These are phyloP conservation scores for Tichodroma muraria DNA, from an alignment of 2,113 vertebrate genomes.

Conservation along the genomic window DNA sequence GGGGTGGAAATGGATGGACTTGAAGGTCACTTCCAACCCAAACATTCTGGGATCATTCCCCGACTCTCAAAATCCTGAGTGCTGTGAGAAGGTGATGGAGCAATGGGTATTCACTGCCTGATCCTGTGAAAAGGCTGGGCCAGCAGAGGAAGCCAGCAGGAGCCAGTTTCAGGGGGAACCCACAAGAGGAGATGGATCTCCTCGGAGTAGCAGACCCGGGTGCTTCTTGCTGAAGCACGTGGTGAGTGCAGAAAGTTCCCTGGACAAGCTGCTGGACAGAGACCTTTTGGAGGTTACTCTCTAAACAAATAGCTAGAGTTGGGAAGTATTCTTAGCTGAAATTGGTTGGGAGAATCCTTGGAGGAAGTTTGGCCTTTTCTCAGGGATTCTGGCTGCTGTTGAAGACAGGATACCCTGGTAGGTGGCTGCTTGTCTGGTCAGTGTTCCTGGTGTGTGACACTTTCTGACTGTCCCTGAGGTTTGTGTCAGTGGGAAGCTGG, in stretches of 20 bases:
- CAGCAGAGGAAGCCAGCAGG: background rate
- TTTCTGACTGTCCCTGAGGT: background rate
- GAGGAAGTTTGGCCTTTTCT: background rate
- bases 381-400: background rate
- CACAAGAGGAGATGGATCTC: background rate
- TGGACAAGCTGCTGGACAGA: background rate
- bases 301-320: background rate
- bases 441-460: background rate
- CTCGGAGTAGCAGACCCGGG: accelerated
- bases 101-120: background rate
- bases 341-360: background rate
- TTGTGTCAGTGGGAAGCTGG: background rate
- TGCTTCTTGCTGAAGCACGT: background rate
- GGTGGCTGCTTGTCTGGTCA: background rate
- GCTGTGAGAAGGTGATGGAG: background rate
- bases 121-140: background rate
- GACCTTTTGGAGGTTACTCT: background rate
- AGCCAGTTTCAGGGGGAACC: background rate
- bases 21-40: background rate
- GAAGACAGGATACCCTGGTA: background rate
- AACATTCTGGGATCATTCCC: background rate
- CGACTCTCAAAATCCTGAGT: background rate
- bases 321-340: background rate
- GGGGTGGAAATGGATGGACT: background rate
- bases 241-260: background rate